These are phyloP conservation scores for Leiothrix lutea DNA, from an alignment of 2,113 vertebrate genomes.

Conservation along the genomic window DNA sequence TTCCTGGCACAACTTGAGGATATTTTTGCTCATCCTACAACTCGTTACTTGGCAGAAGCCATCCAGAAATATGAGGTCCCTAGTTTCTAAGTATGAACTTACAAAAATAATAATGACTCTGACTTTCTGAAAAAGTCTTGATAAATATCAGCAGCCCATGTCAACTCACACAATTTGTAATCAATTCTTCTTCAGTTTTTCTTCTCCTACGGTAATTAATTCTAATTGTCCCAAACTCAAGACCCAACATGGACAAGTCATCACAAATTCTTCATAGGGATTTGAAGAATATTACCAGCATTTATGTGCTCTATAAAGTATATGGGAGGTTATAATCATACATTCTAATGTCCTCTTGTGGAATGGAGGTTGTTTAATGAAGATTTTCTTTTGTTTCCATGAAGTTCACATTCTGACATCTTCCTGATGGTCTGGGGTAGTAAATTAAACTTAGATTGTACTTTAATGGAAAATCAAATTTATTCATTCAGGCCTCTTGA, in stretches of 20 bases:
- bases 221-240: background rate
- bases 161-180: background rate
- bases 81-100: background rate
- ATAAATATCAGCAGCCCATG: background rate
- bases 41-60: background rate
- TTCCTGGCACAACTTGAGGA: background rate
- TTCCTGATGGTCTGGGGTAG: background rate
- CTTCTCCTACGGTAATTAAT: background rate
- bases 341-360: background rate
- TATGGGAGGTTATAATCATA: background rate
- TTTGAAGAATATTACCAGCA: background rate
- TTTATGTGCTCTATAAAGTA: background rate
- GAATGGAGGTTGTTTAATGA: background rate
- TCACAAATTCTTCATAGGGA: background rate
- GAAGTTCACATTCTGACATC: background rate
- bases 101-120: background rate
- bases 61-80: background rate
- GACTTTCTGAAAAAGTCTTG: background rate
- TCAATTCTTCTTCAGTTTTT: background rate
- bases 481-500: background rate
- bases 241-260: background rate
- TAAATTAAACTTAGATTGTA: background rate
- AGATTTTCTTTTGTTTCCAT: background rate
- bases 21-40: background rate
- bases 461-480: background rate